Conservation (phyloP, 2,888 invertebrate species). For the Physocephala rufipes region DNA sequence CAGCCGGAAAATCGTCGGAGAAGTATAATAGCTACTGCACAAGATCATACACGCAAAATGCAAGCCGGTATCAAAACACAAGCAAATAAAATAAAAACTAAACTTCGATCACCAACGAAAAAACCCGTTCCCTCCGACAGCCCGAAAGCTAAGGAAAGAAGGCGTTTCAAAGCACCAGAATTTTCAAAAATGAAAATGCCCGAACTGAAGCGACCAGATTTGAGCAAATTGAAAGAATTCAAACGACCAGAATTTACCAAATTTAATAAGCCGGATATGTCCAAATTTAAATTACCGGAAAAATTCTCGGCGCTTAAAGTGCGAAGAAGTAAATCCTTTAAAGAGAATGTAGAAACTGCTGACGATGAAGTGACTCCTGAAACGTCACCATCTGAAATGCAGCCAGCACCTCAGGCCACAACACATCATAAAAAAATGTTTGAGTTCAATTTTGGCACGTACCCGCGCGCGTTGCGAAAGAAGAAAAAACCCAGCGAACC, state of each 20-base stretch:
- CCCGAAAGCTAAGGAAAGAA: conserved; percentile 61
- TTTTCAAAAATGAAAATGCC: conserved; percentile 66
- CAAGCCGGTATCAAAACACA: conserved; percentile 75
- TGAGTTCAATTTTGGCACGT: conserved; percentile 79
- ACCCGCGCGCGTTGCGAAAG: conserved; percentile 75
- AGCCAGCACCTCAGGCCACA: conserved; percentile 68
- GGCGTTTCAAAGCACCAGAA: conserved; percentile 62
- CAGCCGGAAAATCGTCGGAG: conserved; percentile 70
- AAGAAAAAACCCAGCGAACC: conserved; percentile 53
- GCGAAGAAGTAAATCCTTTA: conserved; percentile 65
- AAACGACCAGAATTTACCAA: conserved; percentile 66
- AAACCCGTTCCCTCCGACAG: conserved; percentile 57
- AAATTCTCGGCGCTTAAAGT: conserved; percentile 72
- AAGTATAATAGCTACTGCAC: conserved; percentile 67
- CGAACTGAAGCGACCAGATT: conserved; percentile 66
- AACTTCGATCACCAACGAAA: conserved; percentile 68
- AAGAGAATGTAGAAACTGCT: conserved; percentile 55
- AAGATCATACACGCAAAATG: conserved; percentile 68
- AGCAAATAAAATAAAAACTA: conserved; percentile 77
- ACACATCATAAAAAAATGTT: conserved; percentile 71
- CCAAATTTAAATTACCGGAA: conserved; percentile 73
- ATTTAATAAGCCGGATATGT: conserved; percentile 69
- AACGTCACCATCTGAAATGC: conserved; percentile 66
- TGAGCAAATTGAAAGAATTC: conserved; percentile 65
- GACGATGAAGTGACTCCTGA: conserved; percentile 60